phyloP scores from a whole-genome alignment of 1,140 invertebrate species.

The Caenorhabditis briggsae region DNA sequence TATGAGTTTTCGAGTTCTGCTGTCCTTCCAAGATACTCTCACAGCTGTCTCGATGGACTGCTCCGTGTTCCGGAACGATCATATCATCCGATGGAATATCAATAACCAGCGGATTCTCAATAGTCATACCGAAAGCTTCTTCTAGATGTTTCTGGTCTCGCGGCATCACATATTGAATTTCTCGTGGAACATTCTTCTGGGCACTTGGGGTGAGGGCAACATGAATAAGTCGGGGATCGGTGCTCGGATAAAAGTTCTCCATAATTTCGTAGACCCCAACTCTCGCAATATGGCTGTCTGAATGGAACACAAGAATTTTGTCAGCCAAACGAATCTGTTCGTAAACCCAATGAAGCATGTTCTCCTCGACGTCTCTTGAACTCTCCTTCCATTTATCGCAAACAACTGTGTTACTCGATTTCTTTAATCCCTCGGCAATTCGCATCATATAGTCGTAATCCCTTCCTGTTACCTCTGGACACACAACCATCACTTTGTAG shows the following conservation, averaged over 20 bases:
- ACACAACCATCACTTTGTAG: conserved; percentile 16
- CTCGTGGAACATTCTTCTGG: background rate
- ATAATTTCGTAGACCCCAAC: conserved; percentile 3
- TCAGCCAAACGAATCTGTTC: conserved; percentile 18
- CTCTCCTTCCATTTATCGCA: conserved; percentile 25
- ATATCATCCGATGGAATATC: background rate
- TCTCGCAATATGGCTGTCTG: background rate
- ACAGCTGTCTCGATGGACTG: background rate
- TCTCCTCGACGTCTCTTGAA: background rate
- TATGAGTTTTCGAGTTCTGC: conserved; percentile 35
- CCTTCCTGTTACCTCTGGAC: conserved; percentile 5
- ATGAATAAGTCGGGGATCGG: background rate
- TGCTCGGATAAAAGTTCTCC: background rate
- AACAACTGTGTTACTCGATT: conserved; percentile 14
- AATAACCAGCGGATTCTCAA: background rate
- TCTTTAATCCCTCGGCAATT: conserved; percentile 22
- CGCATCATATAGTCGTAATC: conserved; percentile 17
- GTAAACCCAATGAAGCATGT: conserved; percentile 26
- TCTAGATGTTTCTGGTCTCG: conserved; percentile 9
- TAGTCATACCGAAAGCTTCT: conserved; percentile 19
- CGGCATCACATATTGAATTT: conserved; percentile 13
- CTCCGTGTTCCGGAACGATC: background rate
- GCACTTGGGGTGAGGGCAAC: background rate
- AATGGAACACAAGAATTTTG: conserved; percentile 17
- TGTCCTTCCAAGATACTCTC: background rate